A percentile compares a stretch with the other conserved stretches of the same genome.
Conservation (phyloP, 1,140 invertebrate species). For the Drosophila leontia region DNA sequence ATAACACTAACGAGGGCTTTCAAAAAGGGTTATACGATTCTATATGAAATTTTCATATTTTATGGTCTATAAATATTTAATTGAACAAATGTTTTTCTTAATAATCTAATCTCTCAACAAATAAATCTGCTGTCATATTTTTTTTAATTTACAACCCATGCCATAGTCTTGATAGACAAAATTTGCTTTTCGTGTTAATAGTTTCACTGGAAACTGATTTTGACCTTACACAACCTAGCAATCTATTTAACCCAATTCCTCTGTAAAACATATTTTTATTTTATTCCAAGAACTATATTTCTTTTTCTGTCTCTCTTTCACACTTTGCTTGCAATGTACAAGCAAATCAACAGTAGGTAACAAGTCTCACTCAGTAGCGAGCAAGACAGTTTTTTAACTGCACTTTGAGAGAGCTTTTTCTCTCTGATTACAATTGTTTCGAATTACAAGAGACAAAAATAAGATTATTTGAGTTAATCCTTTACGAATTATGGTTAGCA, state of each 20-base stretch:
- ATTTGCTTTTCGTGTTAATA: neutral
- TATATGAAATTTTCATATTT: neutral
- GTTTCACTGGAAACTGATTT: neutral
- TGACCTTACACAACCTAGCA: neutral
- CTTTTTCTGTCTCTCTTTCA: too few species aligned
- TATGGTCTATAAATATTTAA: neutral
- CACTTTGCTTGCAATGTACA: neutral
- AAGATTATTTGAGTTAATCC: too few species aligned
- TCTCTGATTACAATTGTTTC: neutral
- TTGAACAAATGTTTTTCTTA: neutral
- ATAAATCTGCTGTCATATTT: neutral
- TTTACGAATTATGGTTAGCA: too few species aligned
- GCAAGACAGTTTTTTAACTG: neutral
- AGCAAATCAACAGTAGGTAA: neutral
- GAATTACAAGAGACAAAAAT: too few species aligned
- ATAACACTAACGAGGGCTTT: neutral
- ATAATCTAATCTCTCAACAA: neutral
- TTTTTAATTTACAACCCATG: neutral
- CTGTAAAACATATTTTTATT: too few species aligned
- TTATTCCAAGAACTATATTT: too few species aligned
- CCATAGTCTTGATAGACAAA: neutral
- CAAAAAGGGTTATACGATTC: neutral
- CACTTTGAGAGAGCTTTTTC: neutral
- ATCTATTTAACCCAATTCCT: too few species aligned
- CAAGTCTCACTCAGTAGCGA: neutral